Conservation (phyloP, 2,888 invertebrate genomes). For the Phytoseiulus persimilis region DNA sequence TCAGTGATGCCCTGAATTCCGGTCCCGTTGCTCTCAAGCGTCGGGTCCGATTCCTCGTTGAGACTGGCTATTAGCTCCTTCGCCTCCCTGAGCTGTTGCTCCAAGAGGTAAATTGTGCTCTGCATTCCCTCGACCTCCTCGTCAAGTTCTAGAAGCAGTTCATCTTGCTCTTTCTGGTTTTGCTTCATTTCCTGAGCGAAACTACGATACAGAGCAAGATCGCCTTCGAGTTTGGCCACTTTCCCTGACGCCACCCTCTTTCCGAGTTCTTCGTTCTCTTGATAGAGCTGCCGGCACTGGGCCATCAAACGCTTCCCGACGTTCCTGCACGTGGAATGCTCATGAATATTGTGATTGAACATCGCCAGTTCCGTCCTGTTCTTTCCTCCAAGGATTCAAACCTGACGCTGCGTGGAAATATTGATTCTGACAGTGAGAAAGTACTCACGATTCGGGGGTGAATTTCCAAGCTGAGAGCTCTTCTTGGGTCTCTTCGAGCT, state of each 20-base stretch:
- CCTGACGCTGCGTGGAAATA: too few species aligned
- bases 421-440: too few species aligned
- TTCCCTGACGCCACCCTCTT: conserved; percentile 88
- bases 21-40: not conserved
- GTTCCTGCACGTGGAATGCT: conserved; percentile 58
- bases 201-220: conserved; percentile 85
- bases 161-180: conserved; percentile 90
- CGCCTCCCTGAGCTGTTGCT: conserved; percentile 79
- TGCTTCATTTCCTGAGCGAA: conserved; percentile 93
- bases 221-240: conserved; percentile 88
- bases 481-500: conserved; percentile 90
- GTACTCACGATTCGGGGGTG: conserved; percentile 78
- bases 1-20: not conserved
- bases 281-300: conserved; percentile 83
- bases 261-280: conserved; percentile 94
- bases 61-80: conserved; percentile 62
- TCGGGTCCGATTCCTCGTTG: conserved; percentile 55
- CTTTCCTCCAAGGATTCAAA: too few species aligned
- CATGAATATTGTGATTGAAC: not conserved
- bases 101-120: conserved; percentile 85
- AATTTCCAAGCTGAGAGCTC: conserved; percentile 98
- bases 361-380: too few species aligned
- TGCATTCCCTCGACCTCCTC: conserved; percentile 98
- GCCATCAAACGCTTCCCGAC: conserved; percentile 97
- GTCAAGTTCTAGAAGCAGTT: conserved; percentile 86